phyloP scores from a whole-genome alignment of 2,888 invertebrate species.

The Leuctra nigra region DNA sequence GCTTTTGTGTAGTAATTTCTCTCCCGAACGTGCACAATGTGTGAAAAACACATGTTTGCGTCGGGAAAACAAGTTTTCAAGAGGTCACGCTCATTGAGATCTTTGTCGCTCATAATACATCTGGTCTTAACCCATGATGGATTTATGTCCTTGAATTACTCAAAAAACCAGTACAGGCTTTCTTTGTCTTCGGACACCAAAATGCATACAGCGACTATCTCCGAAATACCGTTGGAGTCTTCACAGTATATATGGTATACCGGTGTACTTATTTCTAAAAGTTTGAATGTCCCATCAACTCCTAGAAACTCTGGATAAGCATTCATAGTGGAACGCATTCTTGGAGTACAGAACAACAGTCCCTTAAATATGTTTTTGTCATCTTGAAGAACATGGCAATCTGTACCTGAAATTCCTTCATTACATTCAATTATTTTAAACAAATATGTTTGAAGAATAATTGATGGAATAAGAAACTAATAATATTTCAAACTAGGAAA shows the following conservation, averaged over 20 bases:
- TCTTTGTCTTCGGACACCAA: conserved; percentile 24
- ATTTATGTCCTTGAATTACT: conserved; percentile 24
- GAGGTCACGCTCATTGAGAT: conserved; percentile 27
- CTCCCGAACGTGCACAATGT: conserved; percentile 28
- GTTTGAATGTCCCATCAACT: conserved; percentile 27
- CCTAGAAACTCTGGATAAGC: conserved; percentile 29
- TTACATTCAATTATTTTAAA: no score
- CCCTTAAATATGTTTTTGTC: conserved; percentile 22
- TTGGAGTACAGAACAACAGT: conserved; percentile 22
- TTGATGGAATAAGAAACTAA: no score
- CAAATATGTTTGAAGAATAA: no score
- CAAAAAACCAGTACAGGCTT: conserved; percentile 25
- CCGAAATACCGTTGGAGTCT: conserved; percentile 26
- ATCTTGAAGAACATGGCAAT: conserved; percentile 12
- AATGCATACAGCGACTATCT: conserved; percentile 27
- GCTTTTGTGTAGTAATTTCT: conserved; percentile 27
- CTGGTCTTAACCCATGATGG: conserved; percentile 24
- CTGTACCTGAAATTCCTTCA: no score
- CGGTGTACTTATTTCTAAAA: conserved; percentile 26
- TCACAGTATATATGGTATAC: conserved; percentile 27
- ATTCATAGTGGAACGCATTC: conserved; percentile 26
- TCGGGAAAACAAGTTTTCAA: conserved; percentile 25
- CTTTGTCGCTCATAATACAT: conserved; percentile 30
- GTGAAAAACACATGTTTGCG: conserved; percentile 29
- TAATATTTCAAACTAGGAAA: no score